A percentile compares a stretch with the other conserved stretches of the same genome.
These are phyloP conservation scores for Grammomys dolichurus DNA, from an alignment of 2,113 vertebrate genomes.

Conservation along the genomic window DNA sequence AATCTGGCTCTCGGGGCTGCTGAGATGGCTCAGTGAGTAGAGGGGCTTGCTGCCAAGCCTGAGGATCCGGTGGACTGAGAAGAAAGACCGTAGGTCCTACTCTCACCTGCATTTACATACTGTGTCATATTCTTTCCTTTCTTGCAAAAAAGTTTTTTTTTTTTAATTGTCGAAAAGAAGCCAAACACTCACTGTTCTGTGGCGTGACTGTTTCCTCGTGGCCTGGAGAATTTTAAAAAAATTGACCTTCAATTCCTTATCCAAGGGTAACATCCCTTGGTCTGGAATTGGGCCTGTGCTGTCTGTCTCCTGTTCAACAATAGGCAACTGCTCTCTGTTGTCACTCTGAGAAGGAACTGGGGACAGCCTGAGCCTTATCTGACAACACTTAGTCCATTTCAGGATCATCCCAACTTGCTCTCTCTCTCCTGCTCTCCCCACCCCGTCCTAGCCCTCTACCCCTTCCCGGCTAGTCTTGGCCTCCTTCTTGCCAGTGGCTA, in stretches of 20 bases:
- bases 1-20: neutral
- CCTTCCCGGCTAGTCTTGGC: neutral
- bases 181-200: neutral
- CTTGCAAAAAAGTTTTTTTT: neutral
- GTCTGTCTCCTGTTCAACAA: neutral
- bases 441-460: rapidly evolving
- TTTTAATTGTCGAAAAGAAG: neutral
- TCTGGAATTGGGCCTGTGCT: neutral
- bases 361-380: neutral
- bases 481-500: neutral
- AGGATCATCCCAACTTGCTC: too few relatives aligned
- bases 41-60: neutral
- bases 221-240: neutral
- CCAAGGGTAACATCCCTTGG: neutral
- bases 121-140: rapidly evolving
- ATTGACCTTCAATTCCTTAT: neutral
- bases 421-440: too few relatives aligned
- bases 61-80: neutral
- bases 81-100: neutral
- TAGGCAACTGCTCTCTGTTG: neutral
- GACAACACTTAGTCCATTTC: neutral
- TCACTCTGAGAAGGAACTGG: neutral
- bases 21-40: neutral
- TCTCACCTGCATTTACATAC: neutral
- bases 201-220: neutral